These are phyloP conservation scores for Scaptomyza parva DNA, from an alignment of 2,888 invertebrate genomes.

Conservation along the genomic window DNA sequence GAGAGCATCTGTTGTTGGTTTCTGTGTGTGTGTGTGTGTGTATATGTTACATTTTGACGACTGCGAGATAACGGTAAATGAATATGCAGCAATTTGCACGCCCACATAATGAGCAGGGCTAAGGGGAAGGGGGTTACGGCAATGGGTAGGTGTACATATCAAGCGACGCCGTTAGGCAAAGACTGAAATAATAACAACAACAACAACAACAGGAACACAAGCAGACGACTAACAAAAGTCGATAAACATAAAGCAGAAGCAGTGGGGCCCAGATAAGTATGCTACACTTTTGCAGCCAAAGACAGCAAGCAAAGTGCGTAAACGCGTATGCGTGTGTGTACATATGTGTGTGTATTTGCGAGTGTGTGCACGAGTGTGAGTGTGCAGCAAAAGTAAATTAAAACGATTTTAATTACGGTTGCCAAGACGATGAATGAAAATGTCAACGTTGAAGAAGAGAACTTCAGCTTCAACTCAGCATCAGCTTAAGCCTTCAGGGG, in stretches of 20 bases:
- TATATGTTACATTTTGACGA: constrained; percentile 77
- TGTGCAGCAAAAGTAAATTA: constrained; percentile 79
- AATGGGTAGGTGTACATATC: constrained; percentile 2
- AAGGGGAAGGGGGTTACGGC: not conserved
- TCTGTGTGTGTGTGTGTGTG: no score
- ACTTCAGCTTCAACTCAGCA: constrained; percentile 27
- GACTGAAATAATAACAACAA: constrained; percentile 70
- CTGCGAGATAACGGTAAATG: constrained; percentile 79
- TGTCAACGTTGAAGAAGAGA: constrained; percentile 73
- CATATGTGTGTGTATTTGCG: constrained; percentile 1
- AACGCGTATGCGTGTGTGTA: not conserved
- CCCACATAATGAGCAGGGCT: constrained; percentile 74
- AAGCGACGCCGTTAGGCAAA: constrained; percentile 52
- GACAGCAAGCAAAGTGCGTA: constrained; percentile 13
- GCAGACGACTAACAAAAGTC: constrained; percentile 74
- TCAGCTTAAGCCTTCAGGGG: constrained; percentile 30
- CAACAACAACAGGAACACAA: no score
- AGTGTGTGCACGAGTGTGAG: constrained; percentile 33
- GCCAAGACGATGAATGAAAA: constrained; percentile 82
- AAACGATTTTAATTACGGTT: constrained; percentile 83
- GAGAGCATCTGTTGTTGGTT: constrained; percentile 58
- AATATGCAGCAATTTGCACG: constrained; percentile 81
- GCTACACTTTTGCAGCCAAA: constrained; percentile 62
- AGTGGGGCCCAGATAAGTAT: constrained; percentile 74
- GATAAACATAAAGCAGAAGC: constrained; percentile 75